Base-by-base conservation (phyloP, 2,888 invertebrate genomes). In the Hydraecia micacea region DNA sequence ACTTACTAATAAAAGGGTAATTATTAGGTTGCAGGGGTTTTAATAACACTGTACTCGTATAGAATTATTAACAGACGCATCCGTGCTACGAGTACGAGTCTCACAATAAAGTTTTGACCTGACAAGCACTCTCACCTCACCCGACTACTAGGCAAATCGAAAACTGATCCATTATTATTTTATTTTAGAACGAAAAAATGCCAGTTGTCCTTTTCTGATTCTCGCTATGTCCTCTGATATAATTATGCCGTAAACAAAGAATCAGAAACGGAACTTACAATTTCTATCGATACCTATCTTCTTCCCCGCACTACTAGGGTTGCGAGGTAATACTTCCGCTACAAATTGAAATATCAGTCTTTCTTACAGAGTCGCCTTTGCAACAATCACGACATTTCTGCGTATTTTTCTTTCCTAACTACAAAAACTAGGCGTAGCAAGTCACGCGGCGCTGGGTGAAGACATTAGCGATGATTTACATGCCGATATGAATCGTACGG, bases 381-480 rank as follows among this genome's bases (percentile, higher is more conserved):
- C 60, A 67, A 67, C 58, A 63, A 76, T 77, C 77, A 79, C 81
- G 79, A 62, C 13, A 85, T 77, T 85, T 87, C 77, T 73, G 42
- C 36, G 78, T 85, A 80, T 67, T 77, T 75, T 80, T 87, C 84
- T 80, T 75, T 42, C 21, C 28, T 9, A 25, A 9, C n/a, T 39
- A 72, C 28, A 83, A 79, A 83, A 80, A 86, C 65, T 74, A 81
- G 67, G 65, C 66, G 39, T 28, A 39, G 39, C 66, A 72, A 71
- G 74, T 65, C 84, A 88, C 80, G 87, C 88, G 79, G 77, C 39
- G 79, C 75, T 39, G 46, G 67, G 60, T 75, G 71, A 65, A 65
- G 62, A 75, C 32, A 86, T 88, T 86, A 86, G 81, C 86, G 85
- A 87, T 81, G 86, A 88, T 89, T 86, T 88, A 83, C 87, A 88